phyloP scores from a whole-genome alignment of 2,797 vertebrate species.

The Anguilla anguilla region DNA sequence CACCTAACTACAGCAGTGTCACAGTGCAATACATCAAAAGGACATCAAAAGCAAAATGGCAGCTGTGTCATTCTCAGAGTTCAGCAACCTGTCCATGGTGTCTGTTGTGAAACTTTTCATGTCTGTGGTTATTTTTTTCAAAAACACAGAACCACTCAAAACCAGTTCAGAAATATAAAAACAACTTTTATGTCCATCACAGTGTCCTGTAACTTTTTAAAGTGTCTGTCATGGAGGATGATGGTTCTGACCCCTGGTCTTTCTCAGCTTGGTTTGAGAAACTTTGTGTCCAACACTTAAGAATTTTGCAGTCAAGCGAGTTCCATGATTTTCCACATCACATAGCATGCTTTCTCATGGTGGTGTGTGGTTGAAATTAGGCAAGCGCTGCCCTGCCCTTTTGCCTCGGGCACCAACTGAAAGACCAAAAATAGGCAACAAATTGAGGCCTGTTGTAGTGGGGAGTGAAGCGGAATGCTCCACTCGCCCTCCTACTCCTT shows the following conservation, averaged over 20 bases:
- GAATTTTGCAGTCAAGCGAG: background rate
- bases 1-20: background rate
- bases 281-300: background rate
- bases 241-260: background rate
- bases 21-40: background rate
- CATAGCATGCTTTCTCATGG: background rate
- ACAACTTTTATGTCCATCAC: background rate
- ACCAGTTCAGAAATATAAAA: background rate
- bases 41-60: background rate
- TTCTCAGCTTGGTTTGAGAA: background rate
- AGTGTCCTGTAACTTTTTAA: background rate
- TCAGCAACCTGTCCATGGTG: background rate
- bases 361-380: background rate
- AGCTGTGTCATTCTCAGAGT: background rate
- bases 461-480: conserved; percentile 1
- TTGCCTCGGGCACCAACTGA: background rate
- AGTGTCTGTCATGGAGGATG: background rate
- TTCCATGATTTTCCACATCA: background rate
- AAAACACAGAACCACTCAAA: background rate
- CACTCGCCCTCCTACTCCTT: background rate
- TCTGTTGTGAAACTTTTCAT: background rate
- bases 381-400: background rate
- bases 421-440: conserved; percentile 10
- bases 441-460: background rate
- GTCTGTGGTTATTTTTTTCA: background rate